Conservation (phyloP, 1,140 invertebrate species). For the Pomacea maculata region DNA sequence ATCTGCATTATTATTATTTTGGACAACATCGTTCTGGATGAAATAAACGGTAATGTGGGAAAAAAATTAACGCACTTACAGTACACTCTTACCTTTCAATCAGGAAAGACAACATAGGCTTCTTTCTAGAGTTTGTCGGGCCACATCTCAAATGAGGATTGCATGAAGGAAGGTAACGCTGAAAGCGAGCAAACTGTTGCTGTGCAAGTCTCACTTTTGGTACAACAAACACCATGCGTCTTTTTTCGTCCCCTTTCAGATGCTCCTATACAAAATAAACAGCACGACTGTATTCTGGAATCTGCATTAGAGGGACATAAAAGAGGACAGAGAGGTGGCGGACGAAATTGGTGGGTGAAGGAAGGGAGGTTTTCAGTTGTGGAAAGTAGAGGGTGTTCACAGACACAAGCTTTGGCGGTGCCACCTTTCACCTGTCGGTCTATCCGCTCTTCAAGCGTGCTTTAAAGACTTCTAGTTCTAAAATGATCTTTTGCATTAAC, state of each 20-base stretch:
- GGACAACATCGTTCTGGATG: no score
- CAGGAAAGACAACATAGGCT: slow-evolving; percentile 30
- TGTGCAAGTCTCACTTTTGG: slow-evolving; percentile 55
- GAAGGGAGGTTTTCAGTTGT: no score
- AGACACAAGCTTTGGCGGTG: no score
- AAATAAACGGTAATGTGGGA: not conserved
- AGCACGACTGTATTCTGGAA: not conserved
- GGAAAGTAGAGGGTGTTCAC: no score
- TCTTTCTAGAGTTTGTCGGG: slow-evolving; percentile 26
- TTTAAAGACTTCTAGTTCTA: no score
- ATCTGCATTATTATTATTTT: not conserved
- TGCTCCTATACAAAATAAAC: slow-evolving; percentile 38
- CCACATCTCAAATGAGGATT: slow-evolving; percentile 33
- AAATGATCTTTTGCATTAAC: no score
- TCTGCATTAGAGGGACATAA: not conserved
- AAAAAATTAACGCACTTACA: not conserved
- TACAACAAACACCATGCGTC: slow-evolving; percentile 56
- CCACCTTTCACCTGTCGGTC: no score
- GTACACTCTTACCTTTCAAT: slow-evolving; percentile 26
- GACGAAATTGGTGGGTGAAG: not conserved
- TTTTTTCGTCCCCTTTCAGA: slow-evolving; percentile 26
- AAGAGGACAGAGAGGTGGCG: not conserved
- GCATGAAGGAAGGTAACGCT: slow-evolving; percentile 36
- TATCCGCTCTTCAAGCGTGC: no score
- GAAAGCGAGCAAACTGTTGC: slow-evolving; percentile 53